A percentile compares a stretch with the other conserved stretches of the same genome.
Conservation (phyloP, 92 coral and sea anemone species). For the Palythoa grandiflora region DNA sequence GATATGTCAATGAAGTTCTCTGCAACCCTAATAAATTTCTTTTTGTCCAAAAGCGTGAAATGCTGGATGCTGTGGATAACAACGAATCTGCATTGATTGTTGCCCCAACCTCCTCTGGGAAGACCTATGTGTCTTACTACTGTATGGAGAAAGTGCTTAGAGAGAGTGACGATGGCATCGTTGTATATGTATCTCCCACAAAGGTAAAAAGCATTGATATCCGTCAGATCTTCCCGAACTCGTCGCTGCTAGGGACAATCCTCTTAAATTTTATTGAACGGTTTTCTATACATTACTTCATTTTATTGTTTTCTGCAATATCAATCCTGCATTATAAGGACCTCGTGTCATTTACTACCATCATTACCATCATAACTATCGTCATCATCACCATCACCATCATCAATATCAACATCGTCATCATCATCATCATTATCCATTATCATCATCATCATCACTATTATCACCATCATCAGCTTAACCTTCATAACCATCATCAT, state of each 20-base stretch:
- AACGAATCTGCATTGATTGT: slow-evolving; percentile 81
- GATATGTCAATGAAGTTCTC: neutral
- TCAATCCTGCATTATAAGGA: too few species aligned
- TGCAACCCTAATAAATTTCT: neutral
- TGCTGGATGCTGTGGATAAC: slow-evolving; percentile 78
- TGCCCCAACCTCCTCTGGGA: slow-evolving; percentile 86
- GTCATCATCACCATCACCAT: too few species aligned
- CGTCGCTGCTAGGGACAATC: neutral
- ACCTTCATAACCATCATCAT: too few species aligned
- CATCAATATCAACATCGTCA: too few species aligned
- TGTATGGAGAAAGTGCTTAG: slow-evolving; percentile 81
- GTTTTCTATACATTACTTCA: too few species aligned
- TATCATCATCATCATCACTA: too few species aligned
- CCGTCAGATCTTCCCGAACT: neutral
- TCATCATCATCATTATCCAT: too few species aligned
- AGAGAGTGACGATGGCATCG: slow-evolving; percentile 72
- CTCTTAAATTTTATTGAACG: too few species aligned
- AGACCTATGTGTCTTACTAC: slow-evolving; percentile 80
- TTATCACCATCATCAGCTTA: too few species aligned
- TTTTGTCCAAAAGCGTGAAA: slow-evolving; percentile 59
- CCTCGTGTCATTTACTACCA: too few species aligned
- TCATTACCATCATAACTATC: too few species aligned
- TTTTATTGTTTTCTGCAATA: too few species aligned
- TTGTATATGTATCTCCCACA: slow-evolving; percentile 87
- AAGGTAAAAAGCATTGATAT: slow-evolving; percentile 44